Base-by-base conservation (phyloP, 2,888 invertebrate genomes). In the Pocota personata region DNA sequence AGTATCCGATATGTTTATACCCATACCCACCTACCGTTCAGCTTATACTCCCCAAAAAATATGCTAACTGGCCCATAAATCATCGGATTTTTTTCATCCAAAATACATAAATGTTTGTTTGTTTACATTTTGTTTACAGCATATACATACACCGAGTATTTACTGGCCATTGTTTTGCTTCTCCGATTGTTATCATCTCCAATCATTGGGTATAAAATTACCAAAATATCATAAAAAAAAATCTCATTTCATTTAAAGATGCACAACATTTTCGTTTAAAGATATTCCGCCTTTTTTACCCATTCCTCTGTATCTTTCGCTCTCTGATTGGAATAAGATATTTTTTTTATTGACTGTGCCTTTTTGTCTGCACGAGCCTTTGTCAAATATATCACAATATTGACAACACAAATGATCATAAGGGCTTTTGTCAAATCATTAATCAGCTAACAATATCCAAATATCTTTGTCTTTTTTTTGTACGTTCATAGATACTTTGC, bases 351-450 rank as follows among this genome's bases (percentile, higher is more conserved):
- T 62, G 30, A 30, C 50, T 50, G 14, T 50, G 14, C 16, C 21
- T 32, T 27, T 35, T 40, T 77, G 21, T 62, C 52, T 40, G 64
- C 46, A 55, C 21, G 50, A 21, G 21, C 21, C 55, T 73, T 79
- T 73, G 62, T 83, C 40, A 52, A 67, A 84, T 80, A 80, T 72
- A 84, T 84, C 80, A 84, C 84, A 84, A 80, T 67, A 84, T 76
- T 80, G 86, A 86, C 82, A 82, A 60, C 48, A 77, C 35, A 82
- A 82, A 82, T 60, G 76, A 58, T 80, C 75, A 75, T 71, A 71
- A 82, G 72, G 76, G 46, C 86, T 82, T 86, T 86, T 80, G 80
- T 86, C 84, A 84, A 86, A 72, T 60, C 75, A 86, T 86, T 86
- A 86, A 86, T 86, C 86, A 82, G 76, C 52, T 40, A 67, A 72